Percentiles rank a stretch among this genome's conserved stretches.
These are phyloP conservation scores for Alviniconcha marisindica DNA, from an alignment of 1,140 invertebrate species.

Conservation along the genomic window DNA sequence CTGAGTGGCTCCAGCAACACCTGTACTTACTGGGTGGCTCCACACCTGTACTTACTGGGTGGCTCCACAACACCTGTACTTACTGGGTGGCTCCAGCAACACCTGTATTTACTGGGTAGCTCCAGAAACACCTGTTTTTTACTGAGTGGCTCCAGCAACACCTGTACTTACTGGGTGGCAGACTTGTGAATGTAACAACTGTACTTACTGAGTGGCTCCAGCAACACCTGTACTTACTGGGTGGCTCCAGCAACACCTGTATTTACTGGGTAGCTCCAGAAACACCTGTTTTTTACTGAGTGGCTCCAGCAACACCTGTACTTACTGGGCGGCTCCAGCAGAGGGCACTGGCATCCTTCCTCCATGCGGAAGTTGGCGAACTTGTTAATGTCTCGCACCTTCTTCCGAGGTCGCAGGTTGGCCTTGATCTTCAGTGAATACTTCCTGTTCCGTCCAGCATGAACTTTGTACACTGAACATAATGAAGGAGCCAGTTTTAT, in stretches of 20 bases:
- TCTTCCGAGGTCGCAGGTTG: conserved; percentile 48
- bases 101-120: too few species aligned
- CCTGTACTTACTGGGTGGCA: too few species aligned
- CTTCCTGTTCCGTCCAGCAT: conserved; percentile 39
- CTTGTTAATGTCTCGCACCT: conserved; percentile 34
- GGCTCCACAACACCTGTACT: not conserved
- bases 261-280: conserved; percentile 78
- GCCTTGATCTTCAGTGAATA: conserved; percentile 53
- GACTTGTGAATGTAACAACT: too few species aligned
- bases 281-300: not conserved
- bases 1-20: too few species aligned
- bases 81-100: too few species aligned
- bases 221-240: conserved; percentile 56
- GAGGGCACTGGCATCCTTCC: conserved; percentile 42
- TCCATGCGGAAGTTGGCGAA: conserved; percentile 46
- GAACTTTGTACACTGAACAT: conserved; percentile 51
- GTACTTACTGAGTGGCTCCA: too few species aligned
- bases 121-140: too few species aligned
- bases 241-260: conserved; percentile 71
- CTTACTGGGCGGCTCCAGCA: conserved; percentile 78
- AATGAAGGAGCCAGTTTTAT: too few species aligned
- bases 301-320: not conserved
- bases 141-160: too few species aligned
- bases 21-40: too few species aligned
- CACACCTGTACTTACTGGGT: too few species aligned